phyloP scores from a whole-genome alignment of 2,113 vertebrate species.

The Onychostoma macrolepis region DNA sequence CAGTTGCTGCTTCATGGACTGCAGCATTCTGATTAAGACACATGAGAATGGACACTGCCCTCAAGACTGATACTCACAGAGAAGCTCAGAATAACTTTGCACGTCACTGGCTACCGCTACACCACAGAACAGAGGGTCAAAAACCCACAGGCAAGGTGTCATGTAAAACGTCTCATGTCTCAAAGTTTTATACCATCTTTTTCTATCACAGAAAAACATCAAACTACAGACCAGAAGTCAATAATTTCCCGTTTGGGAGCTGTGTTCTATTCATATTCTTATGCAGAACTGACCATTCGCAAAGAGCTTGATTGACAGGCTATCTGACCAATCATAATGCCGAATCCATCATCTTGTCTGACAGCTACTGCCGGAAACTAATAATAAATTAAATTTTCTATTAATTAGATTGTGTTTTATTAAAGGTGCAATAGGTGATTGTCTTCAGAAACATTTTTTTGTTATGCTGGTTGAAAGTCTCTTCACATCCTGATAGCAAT shows the following conservation, averaged over 20 bases:
- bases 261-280: neutral
- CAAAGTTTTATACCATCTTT: neutral
- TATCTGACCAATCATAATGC: too few species aligned
- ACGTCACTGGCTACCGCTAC: neutral
- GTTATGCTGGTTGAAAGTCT: too few species aligned
- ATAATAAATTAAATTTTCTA: too few species aligned
- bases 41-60: constrained; percentile 36
- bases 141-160: neutral
- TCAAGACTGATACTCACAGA: neutral
- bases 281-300: neutral
- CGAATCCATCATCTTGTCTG: too few species aligned
- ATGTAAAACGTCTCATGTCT: neutral
- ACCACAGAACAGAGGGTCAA: neutral
- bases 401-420: too few species aligned
- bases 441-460: too few species aligned
- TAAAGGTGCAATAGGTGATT: too few species aligned
- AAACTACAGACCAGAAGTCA: neutral
- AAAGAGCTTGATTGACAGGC: too few species aligned
- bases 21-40: constrained; percentile 49
- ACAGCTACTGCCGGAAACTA: too few species aligned
- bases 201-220: neutral
- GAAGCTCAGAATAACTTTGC: constrained; percentile 17
- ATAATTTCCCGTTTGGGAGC: neutral
- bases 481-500: too few species aligned
- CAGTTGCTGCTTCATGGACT: constrained; percentile 19